Base-by-base conservation (phyloP, 2,113 vertebrate species). In the Taxidea taxus region DNA sequence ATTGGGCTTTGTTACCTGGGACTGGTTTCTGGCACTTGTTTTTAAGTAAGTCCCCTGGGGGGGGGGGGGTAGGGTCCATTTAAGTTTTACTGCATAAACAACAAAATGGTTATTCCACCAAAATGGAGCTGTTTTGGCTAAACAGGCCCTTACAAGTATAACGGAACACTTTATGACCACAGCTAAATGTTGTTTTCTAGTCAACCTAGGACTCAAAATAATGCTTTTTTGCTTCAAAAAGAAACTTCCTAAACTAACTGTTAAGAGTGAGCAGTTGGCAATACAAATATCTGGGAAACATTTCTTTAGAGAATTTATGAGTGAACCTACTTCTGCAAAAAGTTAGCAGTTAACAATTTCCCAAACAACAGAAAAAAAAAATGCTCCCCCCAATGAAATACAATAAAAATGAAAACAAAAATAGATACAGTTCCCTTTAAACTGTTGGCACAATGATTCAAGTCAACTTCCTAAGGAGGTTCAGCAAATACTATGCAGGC, bases 231-330 rank as follows among this genome's bases (percentile, higher is more conserved):
- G 27, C 21, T 27, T 72, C 27, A 80, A 91, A 72, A 62, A 78
- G 47, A 94, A 68, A 56, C 39, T 85, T 91, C 13, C 23, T 51
- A 84, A 83, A 60, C 21, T 54, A 87, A n/a, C 31, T 88, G 4
- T 75, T 88, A 21, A 37, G 31, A 81, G 49, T 62, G 66, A 91
- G 70, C 44, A 81, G 77, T 42, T 90, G 78, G 92, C 16, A 68
- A 51, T 58, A 51, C 16, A 60, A 88, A 84, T 37, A n/a, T 44
- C 49, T 62, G 27, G 64, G 15, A 86, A 82, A 62, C 29, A 27
- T 70, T 97, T 96, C 37, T 62, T 91, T 86, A 94, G 31, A 29
- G 56, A 16, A 66, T 88, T 93, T 75, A 80, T 8, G 37, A 70
- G 21, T 44, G 70, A 95, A 80, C 49, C 27, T 14, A 74, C 21